These are phyloP conservation scores for Coccyzus lansbergi DNA, from an alignment of 2,797 vertebrate genomes.

Conservation along the genomic window DNA sequence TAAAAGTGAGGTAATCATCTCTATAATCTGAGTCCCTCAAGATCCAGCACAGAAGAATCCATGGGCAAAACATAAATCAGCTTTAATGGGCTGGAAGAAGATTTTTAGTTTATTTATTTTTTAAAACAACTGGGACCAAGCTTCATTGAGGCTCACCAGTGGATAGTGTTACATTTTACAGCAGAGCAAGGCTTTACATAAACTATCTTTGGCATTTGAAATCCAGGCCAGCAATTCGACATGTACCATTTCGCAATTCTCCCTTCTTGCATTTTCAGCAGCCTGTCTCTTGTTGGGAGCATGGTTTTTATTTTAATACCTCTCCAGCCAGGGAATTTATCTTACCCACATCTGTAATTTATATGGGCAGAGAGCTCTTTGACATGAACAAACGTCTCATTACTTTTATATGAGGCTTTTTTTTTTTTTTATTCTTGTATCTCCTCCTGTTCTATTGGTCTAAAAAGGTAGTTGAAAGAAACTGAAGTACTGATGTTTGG, in stretches of 20 bases:
- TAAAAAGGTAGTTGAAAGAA: conserved; percentile 55
- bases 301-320: conserved; percentile 63
- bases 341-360: conserved; percentile 71
- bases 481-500: background rate
- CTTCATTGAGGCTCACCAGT: conserved; percentile 72
- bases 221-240: conserved; percentile 79
- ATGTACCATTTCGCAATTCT: conserved; percentile 76
- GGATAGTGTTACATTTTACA: conserved; percentile 81
- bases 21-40: conserved; percentile 54
- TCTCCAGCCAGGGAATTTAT: conserved; percentile 65
- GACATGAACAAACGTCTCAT: conserved; percentile 62
- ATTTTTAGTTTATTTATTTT: conserved; percentile 79
- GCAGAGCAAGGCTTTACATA: conserved; percentile 77
- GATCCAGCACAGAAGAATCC: conserved; percentile 61
- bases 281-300: conserved; percentile 61
- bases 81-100: conserved; percentile 76
- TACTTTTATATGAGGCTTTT: conserved; percentile 63
- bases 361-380: conserved; percentile 54
- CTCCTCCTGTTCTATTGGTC: conserved; percentile 23
- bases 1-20: conserved; percentile 65
- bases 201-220: conserved; percentile 82
- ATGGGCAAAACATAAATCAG: conserved; percentile 71
- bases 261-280: conserved; percentile 70
- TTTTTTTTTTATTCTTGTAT: conserved; percentile 57
- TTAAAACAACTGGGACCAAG: conserved; percentile 76